Evolutionary conservation across 1,140 invertebrate species (phyloP).

Genomic region (Camponotus vicinus): DNA sequence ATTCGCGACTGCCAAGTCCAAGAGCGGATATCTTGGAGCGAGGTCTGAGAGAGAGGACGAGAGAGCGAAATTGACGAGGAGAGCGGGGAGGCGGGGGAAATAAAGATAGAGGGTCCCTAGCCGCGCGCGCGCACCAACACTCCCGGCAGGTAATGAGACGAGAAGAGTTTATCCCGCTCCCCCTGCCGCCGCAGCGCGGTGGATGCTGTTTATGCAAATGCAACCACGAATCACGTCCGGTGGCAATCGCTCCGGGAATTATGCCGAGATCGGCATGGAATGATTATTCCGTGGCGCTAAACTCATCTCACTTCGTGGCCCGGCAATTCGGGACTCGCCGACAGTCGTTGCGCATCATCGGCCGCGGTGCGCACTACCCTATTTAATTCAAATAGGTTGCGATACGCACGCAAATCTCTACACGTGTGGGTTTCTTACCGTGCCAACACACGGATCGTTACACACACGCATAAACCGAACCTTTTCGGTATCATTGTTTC

Average conservation of each 20-base stretch:
- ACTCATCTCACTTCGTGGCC: slow-evolving; percentile 66
- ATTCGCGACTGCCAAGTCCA: slow-evolving; percentile 45
- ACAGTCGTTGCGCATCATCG: slow-evolving; percentile 36
- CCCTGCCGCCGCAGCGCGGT: slow-evolving; percentile 28
- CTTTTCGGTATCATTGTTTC: background rate
- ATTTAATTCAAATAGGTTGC: slow-evolving; percentile 61
- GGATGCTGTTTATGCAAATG: slow-evolving; percentile 76
- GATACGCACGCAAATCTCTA: slow-evolving; percentile 43
- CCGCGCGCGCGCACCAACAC: slow-evolving; percentile 53
- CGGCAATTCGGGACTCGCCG: slow-evolving; percentile 62
- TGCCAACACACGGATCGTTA: background rate
- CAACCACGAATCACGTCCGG: slow-evolving; percentile 69
- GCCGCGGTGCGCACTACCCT: slow-evolving; percentile 38
- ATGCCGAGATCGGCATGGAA: slow-evolving; percentile 71
- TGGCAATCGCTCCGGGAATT: slow-evolving; percentile 74
- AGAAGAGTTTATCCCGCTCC: slow-evolving; percentile 59
- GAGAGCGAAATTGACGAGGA: slow-evolving; percentile 45
- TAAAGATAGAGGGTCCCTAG: slow-evolving; percentile 50
- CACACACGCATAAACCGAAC: background rate
- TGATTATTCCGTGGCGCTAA: slow-evolving; percentile 74
- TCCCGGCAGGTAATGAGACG: slow-evolving; percentile 58
- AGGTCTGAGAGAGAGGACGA: slow-evolving; percentile 8
- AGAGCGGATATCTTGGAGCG: slow-evolving; percentile 43
- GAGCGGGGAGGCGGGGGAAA: slow-evolving; percentile 25
- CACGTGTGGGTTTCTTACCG: slow-evolving; percentile 26